Base-by-base conservation (phyloP, 2,797 vertebrate genomes). In the Scolopax bukidnonensis region DNA sequence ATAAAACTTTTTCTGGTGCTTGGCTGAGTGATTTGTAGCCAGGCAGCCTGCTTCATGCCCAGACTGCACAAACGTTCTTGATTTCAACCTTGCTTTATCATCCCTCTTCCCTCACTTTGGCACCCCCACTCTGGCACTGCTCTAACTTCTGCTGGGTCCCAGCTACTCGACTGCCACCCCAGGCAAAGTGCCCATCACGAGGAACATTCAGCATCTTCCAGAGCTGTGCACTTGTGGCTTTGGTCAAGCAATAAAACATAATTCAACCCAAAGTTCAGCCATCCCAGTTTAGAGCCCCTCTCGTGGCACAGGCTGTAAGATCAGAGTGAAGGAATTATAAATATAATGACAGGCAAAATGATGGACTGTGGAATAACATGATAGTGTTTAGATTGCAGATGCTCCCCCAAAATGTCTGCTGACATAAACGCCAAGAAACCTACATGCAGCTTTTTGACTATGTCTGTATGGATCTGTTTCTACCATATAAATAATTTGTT, bases 401-500 rank as follows among this genome's bases (percentile, higher is more conserved):
- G 93, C 82, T 94, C 57, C 63, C 61, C 92, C 61, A 89, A 87
- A 94, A 96, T 17, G 74, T 82, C 88, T 94, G 83, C 87, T 94
- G 36, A 75, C 40, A 61, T 41, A 60, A 92, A 84, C 0, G 32
- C 89, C 81, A 95, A 82, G 81, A 95, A 96, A 97, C 57, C 82
- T 92, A 61, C 48, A 53, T 23, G 63, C 54, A 86, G 16, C 59
- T 87, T 84, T 95, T 96, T 87, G 76, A 92, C 75, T 87, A 67
- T 68, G 51, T 83, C 94, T 95, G 94, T 89, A 88, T 30, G 17
- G 59, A 59, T 64, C 84, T 95, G 43, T 90, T 93, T 82, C 71
- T 93, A 63, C 57, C 60, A 45, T 76, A 90, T 97, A 96, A 97
- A 96, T 97, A 71, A 84, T 82, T 84, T 87, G 53, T 48, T 95